Evolutionary conservation across 2,888 invertebrate genomes (phyloP), one percentile per base, ranked within the genome.

Genomic region (Nipponacmea schrenckii): DNA sequence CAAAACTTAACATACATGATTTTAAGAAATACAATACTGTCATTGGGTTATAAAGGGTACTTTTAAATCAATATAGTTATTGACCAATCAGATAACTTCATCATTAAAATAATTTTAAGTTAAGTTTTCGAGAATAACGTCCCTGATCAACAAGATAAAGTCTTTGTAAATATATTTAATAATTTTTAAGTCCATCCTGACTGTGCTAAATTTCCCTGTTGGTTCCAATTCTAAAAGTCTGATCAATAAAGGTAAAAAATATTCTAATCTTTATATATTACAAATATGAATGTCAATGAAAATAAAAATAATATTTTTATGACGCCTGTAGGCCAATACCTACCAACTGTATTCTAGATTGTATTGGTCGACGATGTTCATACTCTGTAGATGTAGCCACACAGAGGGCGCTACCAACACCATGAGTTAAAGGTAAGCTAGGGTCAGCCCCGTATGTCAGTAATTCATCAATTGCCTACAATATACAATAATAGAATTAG

Each of bases 361-460:
- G 76, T 27, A 86, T 83, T 5, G 82, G 76, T 26, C 88, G 76
- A 26, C 85, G 73, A 72, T 86, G 81, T 73, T 89, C 89, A 69
- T 86, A 87, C 44, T 87, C 85, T 17, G 88, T 86, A 46, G 81
- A 83, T 0, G 86, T 79, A 15, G 87, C 85, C 7, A 83, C 85
- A 84, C 89, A 89, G 44, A 89, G 81, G 56, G 88, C 87, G 75
- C 82, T 89, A n/a, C 89, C 89, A 1, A 87, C 83, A 62, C 89
- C 89, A 73, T 87, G 87, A 26, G 87, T 86, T 71, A 89, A 76
- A 0, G 82, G 77, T 24, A 87, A 76, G 73, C 86, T 86, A 27
- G 87, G 85, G 72, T 88, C 84, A 72, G 86, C 86, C n/a, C 82
- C 81, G 74, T 80, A 82, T 15, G 72, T 69, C 68, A 88, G 69